Percentiles rank a stretch among this genome's conserved stretches.
These are phyloP conservation scores for Dasypogon diadema DNA, from an alignment of 2,888 invertebrate species.

Conservation along the genomic window DNA sequence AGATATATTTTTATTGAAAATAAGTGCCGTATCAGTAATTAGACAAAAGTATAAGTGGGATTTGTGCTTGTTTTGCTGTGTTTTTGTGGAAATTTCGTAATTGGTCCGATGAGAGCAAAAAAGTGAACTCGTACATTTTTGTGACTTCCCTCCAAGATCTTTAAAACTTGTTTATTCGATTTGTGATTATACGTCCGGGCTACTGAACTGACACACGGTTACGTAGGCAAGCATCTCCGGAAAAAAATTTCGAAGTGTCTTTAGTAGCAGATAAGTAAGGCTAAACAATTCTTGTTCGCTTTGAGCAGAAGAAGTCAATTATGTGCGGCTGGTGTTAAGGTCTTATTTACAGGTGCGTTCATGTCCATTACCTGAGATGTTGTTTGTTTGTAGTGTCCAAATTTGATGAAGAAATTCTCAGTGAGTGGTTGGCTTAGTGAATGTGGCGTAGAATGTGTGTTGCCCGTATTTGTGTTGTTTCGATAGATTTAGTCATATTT, in stretches of 20 bases:
- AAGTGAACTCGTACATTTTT: constrained; percentile 43
- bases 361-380: constrained; percentile 37
- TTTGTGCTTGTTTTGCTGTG: constrained; percentile 57
- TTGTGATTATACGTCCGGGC: constrained; percentile 10
- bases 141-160: constrained; percentile 51
- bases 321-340: constrained; percentile 41
- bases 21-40: constrained; percentile 57
- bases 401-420: constrained; percentile 24
- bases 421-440: constrained; percentile 21
- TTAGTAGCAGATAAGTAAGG: constrained; percentile 5
- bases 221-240: constrained; percentile 36
- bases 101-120: constrained; percentile 48
- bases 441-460: constrained; percentile 36
- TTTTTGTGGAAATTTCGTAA: constrained; percentile 52
- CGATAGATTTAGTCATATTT: constrained; percentile 26
- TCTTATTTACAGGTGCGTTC: constrained; percentile 47
- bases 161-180: constrained; percentile 48
- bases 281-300: constrained; percentile 17
- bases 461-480: constrained; percentile 18
- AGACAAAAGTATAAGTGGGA: constrained; percentile 56
- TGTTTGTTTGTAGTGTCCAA: constrained; percentile 53
- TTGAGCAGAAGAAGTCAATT: constrained; percentile 28
- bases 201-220: constrained; percentile 20
- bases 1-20: not conserved
- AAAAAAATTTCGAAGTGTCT: not conserved